phyloP scores from a whole-genome alignment of 2,888 invertebrate species.

The Tiliacea citrago region DNA sequence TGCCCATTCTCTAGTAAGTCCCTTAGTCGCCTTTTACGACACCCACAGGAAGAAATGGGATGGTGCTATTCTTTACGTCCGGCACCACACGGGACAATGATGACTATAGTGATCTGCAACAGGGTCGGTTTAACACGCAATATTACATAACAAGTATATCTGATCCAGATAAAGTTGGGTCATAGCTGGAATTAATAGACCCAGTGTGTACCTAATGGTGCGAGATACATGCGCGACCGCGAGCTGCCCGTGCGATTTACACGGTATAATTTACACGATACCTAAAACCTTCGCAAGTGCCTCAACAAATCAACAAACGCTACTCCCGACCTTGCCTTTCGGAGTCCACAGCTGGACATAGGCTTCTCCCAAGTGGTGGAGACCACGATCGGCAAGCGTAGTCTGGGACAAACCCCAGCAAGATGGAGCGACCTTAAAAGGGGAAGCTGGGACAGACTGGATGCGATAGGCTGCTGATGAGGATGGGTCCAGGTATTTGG shows the following conservation, averaged over 20 bases:
- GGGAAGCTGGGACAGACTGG: not conserved
- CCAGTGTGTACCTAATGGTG: not conserved
- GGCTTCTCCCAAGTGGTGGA: not conserved
- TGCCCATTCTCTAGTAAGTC: too few species aligned
- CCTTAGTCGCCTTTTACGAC: too few species aligned
- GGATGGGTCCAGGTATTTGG: not conserved
- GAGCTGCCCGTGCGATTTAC: not conserved
- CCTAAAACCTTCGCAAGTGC: not conserved
- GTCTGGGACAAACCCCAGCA: not conserved
- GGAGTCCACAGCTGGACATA: not conserved
- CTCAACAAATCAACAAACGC: not conserved
- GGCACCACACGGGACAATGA: too few species aligned
- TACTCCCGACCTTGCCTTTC: not conserved
- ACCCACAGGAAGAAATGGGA: too few species aligned
- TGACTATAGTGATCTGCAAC: not conserved
- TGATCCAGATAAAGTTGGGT: constrained; percentile 41
- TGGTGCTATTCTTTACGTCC: too few species aligned
- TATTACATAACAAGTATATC: constrained; percentile 15
- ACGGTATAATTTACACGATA: not conserved
- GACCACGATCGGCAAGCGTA: not conserved
- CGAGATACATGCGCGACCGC: not conserved
- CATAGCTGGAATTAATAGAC: constrained; percentile 6
- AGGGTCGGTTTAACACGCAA: constrained; percentile 31
- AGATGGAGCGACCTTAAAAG: not conserved
- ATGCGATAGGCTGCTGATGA: not conserved